These are phyloP conservation scores for Chrysodeixis includens DNA, from an alignment of 2,888 invertebrate genomes.

Conservation along the genomic window DNA sequence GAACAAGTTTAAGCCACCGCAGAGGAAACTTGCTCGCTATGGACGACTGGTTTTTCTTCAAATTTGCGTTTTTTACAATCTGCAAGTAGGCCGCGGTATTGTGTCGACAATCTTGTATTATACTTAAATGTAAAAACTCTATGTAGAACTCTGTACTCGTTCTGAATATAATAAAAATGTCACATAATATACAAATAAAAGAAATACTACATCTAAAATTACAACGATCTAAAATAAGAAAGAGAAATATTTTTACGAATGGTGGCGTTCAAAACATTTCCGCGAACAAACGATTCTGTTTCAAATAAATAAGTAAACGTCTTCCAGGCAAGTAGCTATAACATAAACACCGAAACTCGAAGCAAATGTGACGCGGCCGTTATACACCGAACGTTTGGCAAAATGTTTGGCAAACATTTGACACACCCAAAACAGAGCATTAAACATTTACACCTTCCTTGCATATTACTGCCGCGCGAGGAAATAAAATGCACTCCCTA, in stretches of 20 bases:
- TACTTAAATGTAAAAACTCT: neutral
- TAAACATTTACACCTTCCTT: slow-evolving; percentile 26
- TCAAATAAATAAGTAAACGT: neutral
- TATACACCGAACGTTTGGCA: too few relatives aligned
- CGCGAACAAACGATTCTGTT: neutral
- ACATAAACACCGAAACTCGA: slow-evolving; percentile 1
- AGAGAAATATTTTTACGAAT: neutral
- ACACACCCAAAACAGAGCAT: slow-evolving; percentile 8
- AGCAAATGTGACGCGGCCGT: neutral
- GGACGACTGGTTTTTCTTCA: slow-evolving; percentile 61
- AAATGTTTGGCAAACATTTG: slow-evolving; percentile 15
- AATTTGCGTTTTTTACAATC: slow-evolving; percentile 61
- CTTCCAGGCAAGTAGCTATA: neutral
- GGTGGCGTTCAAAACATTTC: neutral
- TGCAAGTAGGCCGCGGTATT: slow-evolving; percentile 33
- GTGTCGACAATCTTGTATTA: slow-evolving; percentile 9
- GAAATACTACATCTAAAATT: too few relatives aligned
- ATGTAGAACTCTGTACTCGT: neutral
- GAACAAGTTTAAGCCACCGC: slow-evolving; percentile 66
- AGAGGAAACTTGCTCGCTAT: slow-evolving; percentile 59
- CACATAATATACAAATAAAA: too few relatives aligned
- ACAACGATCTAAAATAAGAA: neutral
- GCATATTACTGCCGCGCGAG: slow-evolving; percentile 21
- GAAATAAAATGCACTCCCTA: slow-evolving; percentile 33
- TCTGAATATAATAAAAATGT: too few relatives aligned